Evolutionary conservation across 1,140 invertebrate genomes (phyloP).

Genomic region (Brachionus calyciflorus): DNA sequence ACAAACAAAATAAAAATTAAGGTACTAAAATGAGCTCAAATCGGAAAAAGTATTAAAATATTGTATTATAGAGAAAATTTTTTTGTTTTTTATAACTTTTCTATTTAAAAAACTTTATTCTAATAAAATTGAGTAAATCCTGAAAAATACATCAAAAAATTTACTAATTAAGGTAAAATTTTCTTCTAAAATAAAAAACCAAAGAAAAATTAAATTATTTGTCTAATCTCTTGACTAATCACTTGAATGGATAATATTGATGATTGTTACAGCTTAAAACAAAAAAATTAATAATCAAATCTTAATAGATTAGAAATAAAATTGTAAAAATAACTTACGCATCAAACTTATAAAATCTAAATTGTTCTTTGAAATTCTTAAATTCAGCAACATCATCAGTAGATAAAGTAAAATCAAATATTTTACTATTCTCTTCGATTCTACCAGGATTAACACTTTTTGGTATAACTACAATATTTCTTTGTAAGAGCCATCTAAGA

Average conservation of each 20-base stretch:
- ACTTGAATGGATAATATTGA: conserved; percentile 44
- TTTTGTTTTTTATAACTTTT: too few species aligned
- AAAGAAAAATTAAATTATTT: too few species aligned
- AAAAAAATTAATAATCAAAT: not conserved
- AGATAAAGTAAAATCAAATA: conserved; percentile 41
- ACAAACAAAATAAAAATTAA: too few species aligned
- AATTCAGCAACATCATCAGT: conserved; percentile 26
- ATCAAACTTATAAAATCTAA: conserved; percentile 44
- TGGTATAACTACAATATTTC: conserved; percentile 34
- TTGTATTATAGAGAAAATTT: too few species aligned
- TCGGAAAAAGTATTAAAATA: too few species aligned
- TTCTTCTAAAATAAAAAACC: too few species aligned
- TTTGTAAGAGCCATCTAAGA: conserved; percentile 27
- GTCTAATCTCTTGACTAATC: too few species aligned
- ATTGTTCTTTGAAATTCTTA: conserved; percentile 34
- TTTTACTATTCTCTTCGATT: conserved; percentile 29
- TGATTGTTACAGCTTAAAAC: conserved; percentile 16
- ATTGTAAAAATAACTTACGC: conserved; percentile 18
- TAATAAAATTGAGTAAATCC: too few species aligned
- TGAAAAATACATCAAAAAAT: too few species aligned
- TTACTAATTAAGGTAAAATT: too few species aligned
- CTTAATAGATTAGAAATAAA: not conserved
- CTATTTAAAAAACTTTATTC: too few species aligned
- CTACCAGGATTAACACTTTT: conserved; percentile 16
- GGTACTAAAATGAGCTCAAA: too few species aligned